These are phyloP conservation scores for Chromoteleia sp. DNA, from an alignment of 2,888 invertebrate species.

Conservation along the genomic window DNA sequence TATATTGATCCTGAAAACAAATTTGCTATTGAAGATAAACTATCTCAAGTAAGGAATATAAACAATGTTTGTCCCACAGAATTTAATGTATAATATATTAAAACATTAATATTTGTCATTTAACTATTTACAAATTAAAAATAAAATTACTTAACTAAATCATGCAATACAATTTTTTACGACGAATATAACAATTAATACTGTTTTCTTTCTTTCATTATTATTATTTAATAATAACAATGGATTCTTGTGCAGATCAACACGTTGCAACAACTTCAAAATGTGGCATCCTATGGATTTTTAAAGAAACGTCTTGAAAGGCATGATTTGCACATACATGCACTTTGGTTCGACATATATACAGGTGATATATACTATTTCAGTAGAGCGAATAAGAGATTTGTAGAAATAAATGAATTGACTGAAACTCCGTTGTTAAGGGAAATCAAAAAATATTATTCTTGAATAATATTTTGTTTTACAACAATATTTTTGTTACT, in stretches of 20 bases:
- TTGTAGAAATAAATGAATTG: slow-evolving; percentile 94
- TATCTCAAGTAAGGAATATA: slow-evolving; percentile 89
- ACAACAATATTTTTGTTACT: slow-evolving; percentile 18
- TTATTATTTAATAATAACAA: slow-evolving; percentile 28
- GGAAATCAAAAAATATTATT: slow-evolving; percentile 93
- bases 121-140: not conserved
- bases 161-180: too few relatives aligned
- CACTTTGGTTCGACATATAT: slow-evolving; percentile 99
- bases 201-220: not conserved
- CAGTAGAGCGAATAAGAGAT: slow-evolving; percentile 93
- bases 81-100: not conserved
- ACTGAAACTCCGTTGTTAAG: slow-evolving; percentile 90
- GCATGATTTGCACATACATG: slow-evolving; percentile 95
- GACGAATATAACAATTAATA: too few relatives aligned
- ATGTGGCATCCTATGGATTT: slow-evolving; percentile 96
- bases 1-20: slow-evolving; percentile 97
- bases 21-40: slow-evolving; percentile 95
- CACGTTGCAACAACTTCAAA: slow-evolving; percentile 95
- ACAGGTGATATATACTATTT: slow-evolving; percentile 98
- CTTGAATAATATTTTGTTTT: slow-evolving; percentile 82
- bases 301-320: slow-evolving; percentile 92
- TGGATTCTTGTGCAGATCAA: slow-evolving; percentile 88
- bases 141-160: too few relatives aligned
- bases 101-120: not conserved
- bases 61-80: too few relatives aligned